Evolutionary conservation across 2,113 vertebrate species (phyloP).

Genomic region (Myotis davidii): DNA sequence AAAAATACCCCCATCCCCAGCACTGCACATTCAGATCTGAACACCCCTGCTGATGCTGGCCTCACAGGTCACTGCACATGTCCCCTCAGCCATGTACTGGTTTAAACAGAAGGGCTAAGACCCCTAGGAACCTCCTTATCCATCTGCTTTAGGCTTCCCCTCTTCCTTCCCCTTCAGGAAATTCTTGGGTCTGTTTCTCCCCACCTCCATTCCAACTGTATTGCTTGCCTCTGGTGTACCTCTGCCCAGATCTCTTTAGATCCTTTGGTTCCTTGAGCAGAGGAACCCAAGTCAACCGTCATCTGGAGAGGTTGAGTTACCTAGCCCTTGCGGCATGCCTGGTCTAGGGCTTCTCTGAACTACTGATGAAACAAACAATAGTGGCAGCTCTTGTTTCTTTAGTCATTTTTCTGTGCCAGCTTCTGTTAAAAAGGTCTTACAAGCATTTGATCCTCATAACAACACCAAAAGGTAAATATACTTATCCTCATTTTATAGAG

Average conservation of each 20-base stretch:
- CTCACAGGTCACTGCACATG: background rate
- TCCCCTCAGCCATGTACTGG: background rate
- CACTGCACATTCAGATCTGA: background rate
- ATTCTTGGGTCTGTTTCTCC: background rate
- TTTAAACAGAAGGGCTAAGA: background rate
- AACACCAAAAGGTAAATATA: background rate
- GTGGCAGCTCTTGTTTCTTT: background rate
- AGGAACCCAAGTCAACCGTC: background rate
- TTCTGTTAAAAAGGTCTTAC: background rate
- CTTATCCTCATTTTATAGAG: background rate
- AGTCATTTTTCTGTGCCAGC: background rate
- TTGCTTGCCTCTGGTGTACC: background rate
- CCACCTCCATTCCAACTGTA: rapidly evolving
- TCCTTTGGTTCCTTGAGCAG: background rate
- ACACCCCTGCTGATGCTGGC: too few species aligned
- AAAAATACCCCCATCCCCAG: background rate
- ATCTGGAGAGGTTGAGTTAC: background rate
- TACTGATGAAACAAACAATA: background rate
- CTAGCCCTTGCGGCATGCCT: background rate
- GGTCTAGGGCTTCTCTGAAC: background rate
- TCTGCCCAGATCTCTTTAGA: background rate
- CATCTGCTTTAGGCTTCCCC: too few species aligned
- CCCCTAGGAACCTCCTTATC: too few species aligned
- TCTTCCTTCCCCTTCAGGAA: background rate
- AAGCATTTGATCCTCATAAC: background rate